These are phyloP conservation scores for Tachina fera DNA, from an alignment of 2,888 invertebrate species.

Conservation along the genomic window DNA sequence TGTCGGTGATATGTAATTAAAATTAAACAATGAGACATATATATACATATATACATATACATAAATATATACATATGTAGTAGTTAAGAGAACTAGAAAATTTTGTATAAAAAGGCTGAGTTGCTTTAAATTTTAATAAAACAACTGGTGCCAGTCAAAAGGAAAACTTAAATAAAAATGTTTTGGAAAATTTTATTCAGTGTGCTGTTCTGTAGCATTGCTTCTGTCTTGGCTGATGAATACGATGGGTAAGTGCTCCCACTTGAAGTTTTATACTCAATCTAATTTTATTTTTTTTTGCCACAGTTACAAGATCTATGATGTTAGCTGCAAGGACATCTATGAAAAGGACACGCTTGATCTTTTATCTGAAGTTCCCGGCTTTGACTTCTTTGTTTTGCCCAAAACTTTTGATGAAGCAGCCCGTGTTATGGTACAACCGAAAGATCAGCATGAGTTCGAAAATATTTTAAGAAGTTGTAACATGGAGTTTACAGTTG, in stretches of 20 bases:
- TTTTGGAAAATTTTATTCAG: conserved; percentile 59
- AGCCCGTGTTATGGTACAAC: conserved; percentile 79
- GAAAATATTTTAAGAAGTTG: conserved; percentile 74
- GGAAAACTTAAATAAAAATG: conserved; percentile 59
- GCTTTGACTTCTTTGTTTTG: conserved; percentile 79
- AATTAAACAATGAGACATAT: neutral
- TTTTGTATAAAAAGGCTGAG: conserved; percentile 50
- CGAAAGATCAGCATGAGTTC: conserved; percentile 77
- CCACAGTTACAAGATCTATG: conserved; percentile 80
- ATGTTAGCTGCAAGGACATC: conserved; percentile 74
- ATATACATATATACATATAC: too few species aligned
- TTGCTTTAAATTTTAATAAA: conserved; percentile 8
- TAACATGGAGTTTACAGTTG: conserved; percentile 73
- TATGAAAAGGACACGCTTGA: conserved; percentile 77
- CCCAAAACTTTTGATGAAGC: conserved; percentile 75
- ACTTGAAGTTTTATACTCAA: neutral
- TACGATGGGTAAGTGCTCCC: conserved; percentile 66
- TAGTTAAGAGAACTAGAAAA: conserved; percentile 35
- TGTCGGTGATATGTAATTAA: too few species aligned
- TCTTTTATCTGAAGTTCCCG: conserved; percentile 73
- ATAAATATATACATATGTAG: too few species aligned
- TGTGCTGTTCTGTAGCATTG: conserved; percentile 63
- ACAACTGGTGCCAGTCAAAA: conserved; percentile 29
- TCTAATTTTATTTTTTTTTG: neutral
- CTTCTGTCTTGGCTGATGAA: conserved; percentile 40